Percentiles rank a stretch among this genome's conserved stretches.
These are phyloP conservation scores for Gavialis gangeticus DNA, from an alignment of 2,113 vertebrate genomes.

Conservation along the genomic window DNA sequence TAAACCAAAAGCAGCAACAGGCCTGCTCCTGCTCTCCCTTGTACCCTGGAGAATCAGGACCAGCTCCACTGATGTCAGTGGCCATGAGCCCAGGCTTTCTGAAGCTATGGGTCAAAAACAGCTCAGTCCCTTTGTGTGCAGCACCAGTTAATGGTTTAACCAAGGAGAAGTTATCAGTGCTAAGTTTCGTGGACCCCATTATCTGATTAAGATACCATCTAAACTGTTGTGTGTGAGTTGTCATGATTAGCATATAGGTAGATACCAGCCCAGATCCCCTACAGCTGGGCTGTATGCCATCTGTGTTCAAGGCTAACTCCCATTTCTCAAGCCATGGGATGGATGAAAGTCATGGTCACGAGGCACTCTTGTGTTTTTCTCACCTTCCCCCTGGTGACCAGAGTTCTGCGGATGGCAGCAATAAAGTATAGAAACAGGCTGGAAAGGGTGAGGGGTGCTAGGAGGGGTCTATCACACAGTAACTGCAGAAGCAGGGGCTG, in stretches of 20 bases:
- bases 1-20: neutral
- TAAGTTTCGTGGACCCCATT: constrained; percentile 50
- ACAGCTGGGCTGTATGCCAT: neutral
- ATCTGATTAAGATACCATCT: constrained; percentile 68
- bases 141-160: constrained; percentile 61
- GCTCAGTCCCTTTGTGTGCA: neutral
- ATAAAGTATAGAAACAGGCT: neutral
- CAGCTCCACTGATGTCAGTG: neutral
- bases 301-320: neutral
- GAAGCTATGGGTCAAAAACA: neutral
- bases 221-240: constrained; percentile 45
- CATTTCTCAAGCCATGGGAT: neutral
- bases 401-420: neutral
- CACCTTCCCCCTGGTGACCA: neutral
- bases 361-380: too few relatives aligned
- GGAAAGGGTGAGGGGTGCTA: neutral
- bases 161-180: constrained; percentile 21
- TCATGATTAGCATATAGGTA: neutral
- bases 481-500: neutral
- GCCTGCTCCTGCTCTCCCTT: neutral
- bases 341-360: accelerated
- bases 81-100: neutral
- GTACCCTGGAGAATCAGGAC: neutral
- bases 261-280: neutral
- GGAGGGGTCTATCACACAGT: neutral